These are phyloP conservation scores for Anableps anableps DNA, from an alignment of 2,797 vertebrate genomes.

Conservation along the genomic window DNA sequence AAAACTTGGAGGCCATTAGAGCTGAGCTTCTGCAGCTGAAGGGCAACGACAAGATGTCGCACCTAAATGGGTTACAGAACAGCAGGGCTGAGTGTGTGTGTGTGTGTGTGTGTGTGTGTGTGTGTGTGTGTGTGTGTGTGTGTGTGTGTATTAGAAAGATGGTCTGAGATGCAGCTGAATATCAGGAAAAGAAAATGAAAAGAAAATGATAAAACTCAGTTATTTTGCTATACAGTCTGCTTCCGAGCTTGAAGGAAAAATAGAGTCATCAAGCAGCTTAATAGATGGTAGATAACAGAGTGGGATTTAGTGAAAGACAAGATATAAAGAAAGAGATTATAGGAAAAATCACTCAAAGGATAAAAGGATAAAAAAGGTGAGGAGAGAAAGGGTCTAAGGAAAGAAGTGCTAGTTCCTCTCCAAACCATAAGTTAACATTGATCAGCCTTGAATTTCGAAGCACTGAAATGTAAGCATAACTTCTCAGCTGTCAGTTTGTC, in stretches of 20 bases:
- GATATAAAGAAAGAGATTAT: slow-evolving; percentile 46
- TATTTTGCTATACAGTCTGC: slow-evolving; percentile 59
- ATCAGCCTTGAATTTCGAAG: slow-evolving; percentile 32
- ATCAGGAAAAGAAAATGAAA: slow-evolving; percentile 45
- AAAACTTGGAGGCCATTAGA: slow-evolving; percentile 63
- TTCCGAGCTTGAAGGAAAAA: slow-evolving; percentile 46
- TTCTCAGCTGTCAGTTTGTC: slow-evolving; percentile 37
- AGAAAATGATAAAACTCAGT: slow-evolving; percentile 42
- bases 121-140: slow-evolving; percentile 2
- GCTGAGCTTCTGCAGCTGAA: slow-evolving; percentile 50
- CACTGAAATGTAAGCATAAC: slow-evolving; percentile 38
- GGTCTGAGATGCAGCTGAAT: slow-evolving; percentile 41
- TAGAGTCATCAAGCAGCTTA: slow-evolving; percentile 47
- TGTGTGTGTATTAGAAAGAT: slow-evolving; percentile 1
- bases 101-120: slow-evolving; percentile 3
- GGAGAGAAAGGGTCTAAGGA: slow-evolving; percentile 39
- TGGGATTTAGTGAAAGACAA: slow-evolving; percentile 41
- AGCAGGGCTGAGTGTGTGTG: slow-evolving; percentile 31
- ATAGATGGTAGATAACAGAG: slow-evolving; percentile 40
- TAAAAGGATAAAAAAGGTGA: slow-evolving; percentile 54
- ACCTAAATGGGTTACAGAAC: slow-evolving; percentile 56
- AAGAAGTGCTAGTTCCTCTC: slow-evolving; percentile 44
- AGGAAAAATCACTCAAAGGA: slow-evolving; percentile 40
- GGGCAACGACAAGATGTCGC: slow-evolving; percentile 59
- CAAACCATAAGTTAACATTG: slow-evolving; percentile 47